Evolutionary conservation across 2,888 invertebrate species (phyloP).

Genomic region (Disparrhopalites patrizii): DNA sequence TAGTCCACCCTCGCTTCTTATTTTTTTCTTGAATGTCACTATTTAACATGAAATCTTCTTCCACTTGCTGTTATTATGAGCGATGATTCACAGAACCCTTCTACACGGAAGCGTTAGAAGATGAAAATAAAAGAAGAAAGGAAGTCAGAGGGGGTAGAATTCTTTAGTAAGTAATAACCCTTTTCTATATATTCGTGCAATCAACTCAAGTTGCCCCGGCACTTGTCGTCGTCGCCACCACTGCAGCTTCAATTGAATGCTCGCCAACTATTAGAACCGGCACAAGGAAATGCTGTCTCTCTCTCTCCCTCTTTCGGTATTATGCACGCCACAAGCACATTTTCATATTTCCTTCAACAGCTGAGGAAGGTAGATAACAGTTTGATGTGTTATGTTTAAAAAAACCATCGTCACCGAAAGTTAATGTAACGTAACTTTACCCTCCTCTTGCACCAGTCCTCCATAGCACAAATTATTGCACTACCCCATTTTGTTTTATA

Average conservation of each 20-base stretch:
- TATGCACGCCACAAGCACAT: conserved; percentile 9
- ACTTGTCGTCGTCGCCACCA: not conserved
- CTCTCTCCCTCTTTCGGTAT: no score
- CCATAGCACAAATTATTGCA: no score
- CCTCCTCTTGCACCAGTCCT: no score
- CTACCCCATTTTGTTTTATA: no score
- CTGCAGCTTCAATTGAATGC: conserved; percentile 23
- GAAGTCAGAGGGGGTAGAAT: no score
- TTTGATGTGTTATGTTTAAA: not conserved
- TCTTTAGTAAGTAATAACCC: no score
- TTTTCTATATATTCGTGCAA: no score
- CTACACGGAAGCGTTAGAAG: not conserved
- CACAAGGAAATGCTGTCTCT: conserved; percentile 21
- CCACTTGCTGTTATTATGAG: not conserved
- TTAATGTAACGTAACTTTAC: no score
- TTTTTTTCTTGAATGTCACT: no score
- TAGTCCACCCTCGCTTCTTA: no score
- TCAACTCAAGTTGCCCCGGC: conserved; percentile 18
- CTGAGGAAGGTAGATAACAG: not conserved
- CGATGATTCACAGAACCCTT: conserved; percentile 20
- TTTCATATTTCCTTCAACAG: conserved; percentile 12
- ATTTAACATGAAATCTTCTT: no score
- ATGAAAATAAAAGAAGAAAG: no score
- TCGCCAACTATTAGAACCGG: conserved; percentile 24
- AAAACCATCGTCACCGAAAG: not conserved